phyloP scores from a whole-genome alignment of 2,888 invertebrate genomes.

The Mesoligia furuncula region DNA sequence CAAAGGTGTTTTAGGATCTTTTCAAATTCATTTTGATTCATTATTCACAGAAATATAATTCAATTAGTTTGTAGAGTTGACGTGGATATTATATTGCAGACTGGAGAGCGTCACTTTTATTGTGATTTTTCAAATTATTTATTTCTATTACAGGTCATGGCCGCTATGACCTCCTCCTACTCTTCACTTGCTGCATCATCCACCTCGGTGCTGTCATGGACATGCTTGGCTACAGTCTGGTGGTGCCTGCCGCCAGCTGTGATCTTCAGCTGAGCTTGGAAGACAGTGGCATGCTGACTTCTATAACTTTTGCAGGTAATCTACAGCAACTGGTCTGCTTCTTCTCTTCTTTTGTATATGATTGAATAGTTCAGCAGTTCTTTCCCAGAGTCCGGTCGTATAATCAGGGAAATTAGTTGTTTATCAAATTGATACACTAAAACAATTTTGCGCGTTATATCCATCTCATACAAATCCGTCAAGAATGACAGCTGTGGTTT shows the following conservation, averaged over 20 bases:
- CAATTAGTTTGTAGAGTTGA: not conserved
- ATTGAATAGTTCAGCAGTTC: not conserved
- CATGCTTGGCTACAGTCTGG: constrained; percentile 67
- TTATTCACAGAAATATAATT: not conserved
- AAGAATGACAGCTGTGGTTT: not conserved
- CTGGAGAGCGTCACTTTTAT: not conserved
- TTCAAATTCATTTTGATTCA: not conserved
- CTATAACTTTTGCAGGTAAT: constrained; percentile 68
- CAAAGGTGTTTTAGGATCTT: not conserved
- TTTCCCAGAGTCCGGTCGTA: not conserved
- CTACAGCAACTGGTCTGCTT: not conserved
- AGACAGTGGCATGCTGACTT: constrained; percentile 64
- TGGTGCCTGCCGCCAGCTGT: constrained; percentile 67
- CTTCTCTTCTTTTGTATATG: not conserved
- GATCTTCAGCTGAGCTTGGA: constrained; percentile 64
- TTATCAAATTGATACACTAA: not conserved
- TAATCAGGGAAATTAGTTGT: not conserved
- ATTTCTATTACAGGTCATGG: constrained; percentile 62
- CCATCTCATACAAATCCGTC: too few relatives aligned
- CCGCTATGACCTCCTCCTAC: constrained; percentile 61
- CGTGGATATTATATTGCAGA: too few relatives aligned
- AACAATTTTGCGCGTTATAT: not conserved
- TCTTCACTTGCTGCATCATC: constrained; percentile 63
- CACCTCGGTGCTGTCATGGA: constrained; percentile 62
- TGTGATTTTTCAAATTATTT: not conserved